Evolutionary conservation across 1,140 invertebrate genomes (phyloP), one percentile per base, ranked within the genome.

Genomic region (Theocolax elegans): DNA sequence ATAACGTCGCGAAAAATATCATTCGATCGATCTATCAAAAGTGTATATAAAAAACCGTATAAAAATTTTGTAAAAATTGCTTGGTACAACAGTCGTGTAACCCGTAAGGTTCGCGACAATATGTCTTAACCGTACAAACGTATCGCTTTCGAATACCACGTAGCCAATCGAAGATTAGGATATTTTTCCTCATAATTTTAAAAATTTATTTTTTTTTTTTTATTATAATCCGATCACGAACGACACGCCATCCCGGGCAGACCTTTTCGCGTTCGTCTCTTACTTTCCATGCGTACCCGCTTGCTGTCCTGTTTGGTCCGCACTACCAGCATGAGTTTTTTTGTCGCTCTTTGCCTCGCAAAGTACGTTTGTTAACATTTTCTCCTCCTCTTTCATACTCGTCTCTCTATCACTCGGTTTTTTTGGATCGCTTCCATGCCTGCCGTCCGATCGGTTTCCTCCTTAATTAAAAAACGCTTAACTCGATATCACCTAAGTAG

Each of bases 131-230:
- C 67, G 44, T 82, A n/a, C n/a, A 79, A 79, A 73, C 75, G 76
- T 83, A 84, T 84, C 80, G 80, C 80, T 83, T 80, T 79, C 75
- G 79, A 83, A 82, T 82, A 83, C 77, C 79, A 82, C 80, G 79
- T 83, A 82, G 79, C 76, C 77, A 79, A 83, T 82, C 74, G 76
- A 74, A 72, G 72, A 74, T 75, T 69, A n/a, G n/a, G n/a, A n/a
- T n/a, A n/a, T n/a, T 13, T 64, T 68, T 25, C n/a, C 42, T 2
- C 3, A 35, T 6, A 4, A 10, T 35, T 35, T 10, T 4, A 35
- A 4, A 35, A 10, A 13, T 23, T 49, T n/a, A n/a, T n/a, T 48
- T 58, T 49, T 27, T 65, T 21, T 27, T 27, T 12, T 8, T 46
- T 23, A 31, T 12, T 31, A 10, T 27, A 15, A 15, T 1, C 15